Evolutionary conservation across 2,888 invertebrate genomes (phyloP).

Genomic region (Lepidonotus clava): DNA sequence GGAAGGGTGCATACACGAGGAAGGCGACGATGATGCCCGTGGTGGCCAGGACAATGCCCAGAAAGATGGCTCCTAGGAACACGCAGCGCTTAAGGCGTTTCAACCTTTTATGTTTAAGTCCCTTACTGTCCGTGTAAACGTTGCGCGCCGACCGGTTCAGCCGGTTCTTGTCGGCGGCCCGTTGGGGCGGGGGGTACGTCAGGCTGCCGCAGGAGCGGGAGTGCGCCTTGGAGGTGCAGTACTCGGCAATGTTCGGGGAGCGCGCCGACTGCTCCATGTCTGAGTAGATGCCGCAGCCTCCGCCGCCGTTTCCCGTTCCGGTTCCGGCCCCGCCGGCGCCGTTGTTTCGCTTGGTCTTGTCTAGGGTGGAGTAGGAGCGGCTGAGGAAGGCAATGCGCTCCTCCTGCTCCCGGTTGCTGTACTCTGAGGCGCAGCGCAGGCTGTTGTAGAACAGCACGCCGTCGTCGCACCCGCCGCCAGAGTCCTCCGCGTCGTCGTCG

Average conservation of each 20-base stretch:
- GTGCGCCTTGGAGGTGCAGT: constrained; percentile 55
- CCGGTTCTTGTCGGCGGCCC: constrained; percentile 28
- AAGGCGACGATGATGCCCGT: constrained; percentile 56
- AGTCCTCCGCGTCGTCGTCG: constrained; percentile 22
- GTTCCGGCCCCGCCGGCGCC: background rate
- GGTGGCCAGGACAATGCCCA: constrained; percentile 52
- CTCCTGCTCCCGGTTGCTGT: constrained; percentile 51
- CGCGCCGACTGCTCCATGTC: constrained; percentile 6
- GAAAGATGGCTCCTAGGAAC: constrained; percentile 52
- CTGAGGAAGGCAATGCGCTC: constrained; percentile 54
- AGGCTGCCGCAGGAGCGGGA: constrained; percentile 54
- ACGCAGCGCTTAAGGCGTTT: constrained; percentile 41
- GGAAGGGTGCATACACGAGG: constrained; percentile 54
- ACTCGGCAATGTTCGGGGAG: constrained; percentile 49
- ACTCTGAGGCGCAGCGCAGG: constrained; percentile 34
- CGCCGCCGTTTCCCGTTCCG: background rate
- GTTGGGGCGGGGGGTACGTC: constrained; percentile 25
- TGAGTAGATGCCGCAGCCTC: constrained; percentile 16
- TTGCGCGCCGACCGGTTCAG: constrained; percentile 16
- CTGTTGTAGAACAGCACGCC: constrained; percentile 53
- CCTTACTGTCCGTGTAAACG: constrained; percentile 33
- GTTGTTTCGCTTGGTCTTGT: constrained; percentile 50
- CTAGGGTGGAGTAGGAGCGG: constrained; percentile 42
- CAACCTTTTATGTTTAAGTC: constrained; percentile 43
- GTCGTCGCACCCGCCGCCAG: constrained; percentile 46